These are phyloP conservation scores for Aricia artaxerxes DNA, from an alignment of 2,888 invertebrate genomes.

Conservation along the genomic window DNA sequence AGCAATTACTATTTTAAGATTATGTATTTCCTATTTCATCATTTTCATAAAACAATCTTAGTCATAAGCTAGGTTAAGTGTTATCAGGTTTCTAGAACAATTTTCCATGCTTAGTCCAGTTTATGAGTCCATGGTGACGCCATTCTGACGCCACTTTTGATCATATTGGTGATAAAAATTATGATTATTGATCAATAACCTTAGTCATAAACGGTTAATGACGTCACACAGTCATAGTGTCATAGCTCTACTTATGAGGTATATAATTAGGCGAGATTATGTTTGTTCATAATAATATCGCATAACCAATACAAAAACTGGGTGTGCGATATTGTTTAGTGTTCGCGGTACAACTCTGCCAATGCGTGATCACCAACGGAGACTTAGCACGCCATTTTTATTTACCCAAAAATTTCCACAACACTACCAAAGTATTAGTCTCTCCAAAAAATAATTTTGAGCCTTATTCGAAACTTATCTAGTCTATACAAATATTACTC, in stretches of 20 bases:
- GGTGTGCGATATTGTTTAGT: too few species aligned
- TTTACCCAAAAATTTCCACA: background rate
- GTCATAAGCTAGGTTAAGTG: background rate
- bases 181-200: background rate
- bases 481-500: background rate
- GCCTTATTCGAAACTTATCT: background rate
- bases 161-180: background rate
- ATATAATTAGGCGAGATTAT: too few species aligned
- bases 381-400: too few species aligned
- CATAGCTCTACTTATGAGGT: background rate
- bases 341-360: too few species aligned
- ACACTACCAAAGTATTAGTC: background rate
- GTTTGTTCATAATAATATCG: too few species aligned
- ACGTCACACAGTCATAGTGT: background rate
- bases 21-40: background rate
- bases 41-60: background rate
- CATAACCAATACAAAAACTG: too few species aligned
- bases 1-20: too few species aligned
- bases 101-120: background rate
- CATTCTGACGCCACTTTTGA: background rate
- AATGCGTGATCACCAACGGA: too few species aligned
- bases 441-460: background rate
- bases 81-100: background rate
- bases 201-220: background rate
- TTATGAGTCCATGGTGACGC: background rate